phyloP scores from a whole-genome alignment of 2,888 invertebrate species.

The Coenonympha arcania region DNA sequence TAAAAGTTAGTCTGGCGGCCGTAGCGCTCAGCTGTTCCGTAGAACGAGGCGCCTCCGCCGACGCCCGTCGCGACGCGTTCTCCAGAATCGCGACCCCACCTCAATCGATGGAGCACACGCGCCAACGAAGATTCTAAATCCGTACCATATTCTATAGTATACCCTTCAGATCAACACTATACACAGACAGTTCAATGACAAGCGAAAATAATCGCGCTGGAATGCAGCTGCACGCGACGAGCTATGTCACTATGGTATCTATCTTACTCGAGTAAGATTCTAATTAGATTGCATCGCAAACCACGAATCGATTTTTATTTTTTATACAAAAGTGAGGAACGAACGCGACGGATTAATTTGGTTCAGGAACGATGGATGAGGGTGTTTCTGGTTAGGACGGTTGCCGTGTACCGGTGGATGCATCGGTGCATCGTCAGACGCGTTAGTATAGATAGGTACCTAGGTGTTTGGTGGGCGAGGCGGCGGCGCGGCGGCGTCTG shows the following conservation, averaged over 20 bases:
- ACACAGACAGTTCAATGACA: constrained; percentile 14
- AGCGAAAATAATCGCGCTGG: constrained; percentile 9
- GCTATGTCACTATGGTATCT: constrained; percentile 18
- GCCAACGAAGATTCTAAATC: constrained; percentile 30
- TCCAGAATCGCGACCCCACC: constrained; percentile 48
- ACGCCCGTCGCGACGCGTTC: constrained; percentile 38
- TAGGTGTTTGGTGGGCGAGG: constrained; percentile 42
- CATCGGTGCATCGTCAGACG: constrained; percentile 55
- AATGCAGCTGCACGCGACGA: neutral
- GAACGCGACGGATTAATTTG: constrained; percentile 21
- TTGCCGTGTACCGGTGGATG: constrained; percentile 41
- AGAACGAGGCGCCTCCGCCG: constrained; percentile 48
- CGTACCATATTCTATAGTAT: constrained; percentile 26
- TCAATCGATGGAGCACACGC: constrained; percentile 55
- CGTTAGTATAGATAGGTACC: constrained; percentile 34
- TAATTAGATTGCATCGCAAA: constrained; percentile 21
- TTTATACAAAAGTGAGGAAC: constrained; percentile 20
- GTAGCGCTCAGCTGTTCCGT: constrained; percentile 65
- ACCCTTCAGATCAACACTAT: constrained; percentile 23
- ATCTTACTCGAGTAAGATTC: constrained; percentile 33
- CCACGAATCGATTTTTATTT: constrained; percentile 24
- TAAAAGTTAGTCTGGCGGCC: constrained; percentile 45
- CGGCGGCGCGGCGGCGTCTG: constrained; percentile 29
- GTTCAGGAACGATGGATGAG: constrained; percentile 19
- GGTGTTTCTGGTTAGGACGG: constrained; percentile 32